Conservation (phyloP, 2,888 invertebrate genomes). For the Eumacrocentrus americanus region DNA sequence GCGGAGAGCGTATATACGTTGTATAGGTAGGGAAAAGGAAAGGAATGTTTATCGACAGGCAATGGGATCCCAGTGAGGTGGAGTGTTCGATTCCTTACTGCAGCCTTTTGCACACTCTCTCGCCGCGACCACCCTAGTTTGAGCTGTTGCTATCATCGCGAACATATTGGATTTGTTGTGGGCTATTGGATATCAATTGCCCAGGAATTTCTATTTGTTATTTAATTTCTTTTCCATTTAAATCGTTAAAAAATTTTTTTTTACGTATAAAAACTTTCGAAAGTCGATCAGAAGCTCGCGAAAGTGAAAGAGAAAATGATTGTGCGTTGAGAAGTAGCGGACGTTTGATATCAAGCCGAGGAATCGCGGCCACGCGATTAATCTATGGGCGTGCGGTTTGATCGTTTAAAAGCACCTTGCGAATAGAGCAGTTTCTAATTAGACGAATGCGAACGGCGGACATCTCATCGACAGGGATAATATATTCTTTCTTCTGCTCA, state of each 20-base stretch:
- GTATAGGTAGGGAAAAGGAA: constrained; percentile 10
- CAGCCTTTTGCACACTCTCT: not conserved
- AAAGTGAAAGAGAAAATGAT: constrained; percentile 1
- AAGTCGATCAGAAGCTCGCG: not conserved
- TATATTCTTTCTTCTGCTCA: no score
- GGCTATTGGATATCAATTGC: constrained; percentile 22
- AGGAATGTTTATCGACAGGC: constrained; percentile 28
- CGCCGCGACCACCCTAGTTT: constrained; percentile 27
- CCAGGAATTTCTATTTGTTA: constrained; percentile 15
- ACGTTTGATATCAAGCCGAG: no score
- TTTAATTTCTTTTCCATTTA: not conserved
- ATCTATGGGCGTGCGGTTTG: no score
- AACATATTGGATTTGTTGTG: constrained; percentile 24
- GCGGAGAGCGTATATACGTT: not conserved
- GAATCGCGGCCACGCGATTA: no score
- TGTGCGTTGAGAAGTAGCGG: no score
- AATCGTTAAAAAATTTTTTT: no score
- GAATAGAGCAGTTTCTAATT: no score
- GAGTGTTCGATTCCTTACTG: constrained; percentile 10
- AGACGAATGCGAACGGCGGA: no score
- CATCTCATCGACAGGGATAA: no score
- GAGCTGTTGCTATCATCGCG: constrained; percentile 24
- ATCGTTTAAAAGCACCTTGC: no score
- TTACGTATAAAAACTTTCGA: not conserved
- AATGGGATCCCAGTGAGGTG: constrained; percentile 15